Base-by-base conservation (phyloP, 2,888 invertebrate species). In the Acrobasis repandana region DNA sequence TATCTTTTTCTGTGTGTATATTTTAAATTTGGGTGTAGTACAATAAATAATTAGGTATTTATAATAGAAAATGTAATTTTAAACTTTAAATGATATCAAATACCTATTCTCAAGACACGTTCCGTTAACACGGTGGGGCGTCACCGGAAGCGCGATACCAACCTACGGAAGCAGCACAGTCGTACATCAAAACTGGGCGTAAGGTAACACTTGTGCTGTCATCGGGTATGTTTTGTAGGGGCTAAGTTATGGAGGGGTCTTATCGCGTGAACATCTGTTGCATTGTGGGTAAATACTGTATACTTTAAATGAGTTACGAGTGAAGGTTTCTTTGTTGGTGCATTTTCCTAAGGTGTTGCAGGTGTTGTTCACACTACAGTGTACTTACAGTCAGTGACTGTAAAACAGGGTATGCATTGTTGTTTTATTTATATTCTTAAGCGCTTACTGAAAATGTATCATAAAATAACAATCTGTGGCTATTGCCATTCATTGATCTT, bases 141-240 rank as follows among this genome's bases (percentile, higher is more conserved):
- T 76, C 63, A 74, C 81, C 77, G 84, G 84, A 83, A 80, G 73
- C 72, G 65, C 63, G 68, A 68, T 61, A 59, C 61, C 67, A 72
- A 43, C 43, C 69, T 54, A 20, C 77, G 82, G 82, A 83, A 77
- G 71, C 74, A 60, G 64, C 63, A 65, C 68, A 58, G 72, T 76
- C 62, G 74, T 86, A 74, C 75, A 76, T 87, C 86, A 87, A 82
- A 75, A 64, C 76, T 72, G 79, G 81, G 84, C 81, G 85, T 81
- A 77, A 83, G 77, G 74, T 76, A 63, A 63, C 66, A 66, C 63
- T 63, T 60, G 48, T n/a, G 38, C 63, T 66, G 66, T 63, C 66
- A 58, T 20, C 50, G 49, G 14, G 59, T 51, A 58, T 48, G 62
- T 62, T 56, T 60, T 60, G 63, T 63, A 58, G 52, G 50, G 52